Percentiles rank a stretch among this genome's conserved stretches.
Conservation (phyloP, 2,113 vertebrate species). For the Serinus canaria region DNA sequence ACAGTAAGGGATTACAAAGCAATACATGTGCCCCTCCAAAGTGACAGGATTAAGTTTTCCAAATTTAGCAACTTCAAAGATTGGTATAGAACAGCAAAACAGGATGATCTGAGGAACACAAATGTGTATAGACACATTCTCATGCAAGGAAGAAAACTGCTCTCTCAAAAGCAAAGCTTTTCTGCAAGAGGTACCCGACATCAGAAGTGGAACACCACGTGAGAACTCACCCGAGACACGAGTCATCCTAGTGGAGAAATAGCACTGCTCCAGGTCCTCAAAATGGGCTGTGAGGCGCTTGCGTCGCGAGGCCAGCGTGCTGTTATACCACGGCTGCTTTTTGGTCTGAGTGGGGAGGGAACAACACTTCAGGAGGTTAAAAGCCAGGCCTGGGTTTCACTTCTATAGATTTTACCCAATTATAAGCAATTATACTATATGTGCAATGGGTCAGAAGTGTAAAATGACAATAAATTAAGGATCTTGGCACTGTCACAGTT, state of each 20-base stretch:
- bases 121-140: accelerated
- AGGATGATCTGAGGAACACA: neutral
- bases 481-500: neutral
- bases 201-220: neutral
- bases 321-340: slow-evolving; percentile 96
- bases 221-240: slow-evolving; percentile 86
- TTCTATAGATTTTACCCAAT: neutral
- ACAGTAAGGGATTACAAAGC: neutral
- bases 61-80: neutral
- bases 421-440: neutral
- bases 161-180: neutral
- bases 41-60: neutral
- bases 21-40: neutral
- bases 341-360: slow-evolving; percentile 81
- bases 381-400: neutral
- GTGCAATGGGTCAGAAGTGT: neutral
- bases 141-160: neutral
- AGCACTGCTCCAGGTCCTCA: slow-evolving; percentile 98
- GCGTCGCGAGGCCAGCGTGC: slow-evolving; percentile 90
- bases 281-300: slow-evolving; percentile 97
- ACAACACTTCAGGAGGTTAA: neutral
- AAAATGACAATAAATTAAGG: neutral
- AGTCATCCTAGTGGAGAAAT: slow-evolving; percentile 97
- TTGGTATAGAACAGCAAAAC: neutral
- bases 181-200: neutral